Percentiles rank a stretch among this genome's conserved stretches.
phyloP scores from a whole-genome alignment of 2,113 vertebrate species.

The Oenanthe melanoleuca region DNA sequence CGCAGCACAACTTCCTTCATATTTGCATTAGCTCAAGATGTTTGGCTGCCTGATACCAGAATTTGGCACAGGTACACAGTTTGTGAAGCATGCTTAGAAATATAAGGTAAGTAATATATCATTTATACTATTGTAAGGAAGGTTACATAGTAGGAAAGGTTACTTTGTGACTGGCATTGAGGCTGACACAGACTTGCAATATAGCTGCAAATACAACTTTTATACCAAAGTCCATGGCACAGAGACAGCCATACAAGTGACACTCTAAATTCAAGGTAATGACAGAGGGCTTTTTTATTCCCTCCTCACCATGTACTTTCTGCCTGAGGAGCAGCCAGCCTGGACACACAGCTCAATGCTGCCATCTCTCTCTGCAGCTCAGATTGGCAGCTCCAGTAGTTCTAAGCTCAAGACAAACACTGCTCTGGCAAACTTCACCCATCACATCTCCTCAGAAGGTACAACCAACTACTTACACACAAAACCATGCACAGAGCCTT shows the following conservation, averaged over 20 bases:
- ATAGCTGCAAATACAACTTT: not conserved
- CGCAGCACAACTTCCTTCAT: not conserved
- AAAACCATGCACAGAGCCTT: not conserved
- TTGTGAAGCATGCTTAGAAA: not conserved
- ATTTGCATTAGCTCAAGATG: not conserved
- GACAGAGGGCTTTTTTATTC: not conserved
- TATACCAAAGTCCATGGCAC: not conserved
- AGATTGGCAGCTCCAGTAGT: not conserved
- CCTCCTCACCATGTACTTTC: not conserved
- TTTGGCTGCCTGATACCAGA: not conserved
- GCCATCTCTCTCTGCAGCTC: constrained; percentile 63
- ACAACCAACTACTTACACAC: not conserved
- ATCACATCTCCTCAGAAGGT: not conserved
- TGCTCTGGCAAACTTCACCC: not conserved
- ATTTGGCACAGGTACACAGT: not conserved
- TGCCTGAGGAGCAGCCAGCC: not conserved
- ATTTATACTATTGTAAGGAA: not conserved
- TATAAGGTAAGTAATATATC: not conserved
- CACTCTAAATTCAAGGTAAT: not conserved
- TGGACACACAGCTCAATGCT: constrained; percentile 53
- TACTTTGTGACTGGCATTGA: not conserved
- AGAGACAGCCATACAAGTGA: not conserved
- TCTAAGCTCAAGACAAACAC: not conserved
- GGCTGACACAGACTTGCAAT: not conserved
- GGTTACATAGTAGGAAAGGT: not conserved